A percentile compares a stretch with the other conserved stretches of the same genome.
phyloP scores from a whole-genome alignment of 2,113 vertebrate species.

The Hydrochoerus hydrochaeris region DNA sequence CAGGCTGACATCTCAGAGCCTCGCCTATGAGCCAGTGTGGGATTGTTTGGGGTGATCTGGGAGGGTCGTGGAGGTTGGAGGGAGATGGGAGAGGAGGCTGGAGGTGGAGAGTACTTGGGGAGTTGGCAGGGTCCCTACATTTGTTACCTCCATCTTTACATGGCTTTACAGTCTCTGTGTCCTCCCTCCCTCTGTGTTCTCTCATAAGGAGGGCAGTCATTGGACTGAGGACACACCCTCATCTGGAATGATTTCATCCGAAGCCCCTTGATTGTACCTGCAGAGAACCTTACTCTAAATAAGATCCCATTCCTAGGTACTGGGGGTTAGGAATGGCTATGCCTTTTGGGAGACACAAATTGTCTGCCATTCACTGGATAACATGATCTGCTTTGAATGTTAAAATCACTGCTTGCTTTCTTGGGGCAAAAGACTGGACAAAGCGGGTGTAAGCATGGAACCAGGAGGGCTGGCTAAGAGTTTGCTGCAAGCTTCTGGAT shows the following conservation, averaged over 20 bases:
- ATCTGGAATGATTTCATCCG: not conserved
- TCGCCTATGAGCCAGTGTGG: not conserved
- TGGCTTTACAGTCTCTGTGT: not conserved
- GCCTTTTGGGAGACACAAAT: not conserved
- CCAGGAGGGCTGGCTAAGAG: not conserved
- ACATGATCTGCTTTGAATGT: not conserved
- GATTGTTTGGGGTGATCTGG: not conserved
- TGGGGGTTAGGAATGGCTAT: not conserved
- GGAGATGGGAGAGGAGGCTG: not conserved
- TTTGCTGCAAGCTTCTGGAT: not conserved
- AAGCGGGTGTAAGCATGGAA: not conserved
- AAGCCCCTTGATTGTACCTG: not conserved
- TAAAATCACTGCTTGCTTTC: not conserved
- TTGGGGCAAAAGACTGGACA: not conserved
- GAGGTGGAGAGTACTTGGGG: not conserved
- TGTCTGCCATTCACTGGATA: not conserved
- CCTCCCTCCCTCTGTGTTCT: not conserved
- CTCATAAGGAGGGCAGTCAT: not conserved
- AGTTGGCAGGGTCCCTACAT: not conserved
- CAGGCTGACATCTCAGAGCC: not conserved
- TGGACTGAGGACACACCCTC: not conserved
- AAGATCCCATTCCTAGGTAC: not conserved
- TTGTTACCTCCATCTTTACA: not conserved
- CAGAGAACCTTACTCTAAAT: not conserved
- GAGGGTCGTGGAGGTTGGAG: not conserved